Evolutionary conservation across 2,113 vertebrate species (phyloP).

Genomic region (Leptocoma aspasia): DNA sequence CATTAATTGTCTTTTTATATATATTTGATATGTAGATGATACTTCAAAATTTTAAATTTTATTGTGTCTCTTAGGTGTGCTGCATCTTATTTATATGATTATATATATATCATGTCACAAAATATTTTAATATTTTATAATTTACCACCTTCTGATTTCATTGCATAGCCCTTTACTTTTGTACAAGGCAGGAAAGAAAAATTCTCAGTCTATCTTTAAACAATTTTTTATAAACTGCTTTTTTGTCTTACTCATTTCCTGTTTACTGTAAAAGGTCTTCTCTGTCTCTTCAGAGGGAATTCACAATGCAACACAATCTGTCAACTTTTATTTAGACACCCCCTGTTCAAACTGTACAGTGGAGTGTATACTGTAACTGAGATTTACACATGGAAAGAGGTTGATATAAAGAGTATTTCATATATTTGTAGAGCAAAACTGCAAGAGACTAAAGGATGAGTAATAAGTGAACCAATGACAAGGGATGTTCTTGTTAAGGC

Average conservation of each 20-base stretch:
- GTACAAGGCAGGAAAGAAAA: not conserved
- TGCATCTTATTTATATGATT: not conserved
- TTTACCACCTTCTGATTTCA: not conserved
- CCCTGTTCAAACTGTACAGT: not conserved
- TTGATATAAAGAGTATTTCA: not conserved
- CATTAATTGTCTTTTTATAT: not conserved
- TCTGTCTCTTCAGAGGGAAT: not conserved
- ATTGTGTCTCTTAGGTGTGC: not conserved
- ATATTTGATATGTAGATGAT: not conserved
- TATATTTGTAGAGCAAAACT: not conserved
- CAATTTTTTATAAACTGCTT: not conserved
- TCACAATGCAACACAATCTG: not conserved
- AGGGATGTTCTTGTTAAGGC: constrained; percentile 15
- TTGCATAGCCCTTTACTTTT: not conserved
- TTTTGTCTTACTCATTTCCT: constrained; percentile 34
- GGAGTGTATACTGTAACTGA: not conserved
- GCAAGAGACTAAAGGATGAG: not conserved
- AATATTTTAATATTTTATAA: not conserved
- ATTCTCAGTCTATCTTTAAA: not conserved
- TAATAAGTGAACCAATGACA: not conserved
- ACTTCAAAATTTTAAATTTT: not conserved
- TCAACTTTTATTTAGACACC: not conserved
- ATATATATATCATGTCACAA: not conserved
- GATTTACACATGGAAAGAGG: not conserved
- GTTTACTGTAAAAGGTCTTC: constrained; percentile 1